Percentiles rank a stretch among this genome's conserved stretches.
These are phyloP conservation scores for Chelon labrosus DNA, from an alignment of 2,797 vertebrate species.

Conservation along the genomic window DNA sequence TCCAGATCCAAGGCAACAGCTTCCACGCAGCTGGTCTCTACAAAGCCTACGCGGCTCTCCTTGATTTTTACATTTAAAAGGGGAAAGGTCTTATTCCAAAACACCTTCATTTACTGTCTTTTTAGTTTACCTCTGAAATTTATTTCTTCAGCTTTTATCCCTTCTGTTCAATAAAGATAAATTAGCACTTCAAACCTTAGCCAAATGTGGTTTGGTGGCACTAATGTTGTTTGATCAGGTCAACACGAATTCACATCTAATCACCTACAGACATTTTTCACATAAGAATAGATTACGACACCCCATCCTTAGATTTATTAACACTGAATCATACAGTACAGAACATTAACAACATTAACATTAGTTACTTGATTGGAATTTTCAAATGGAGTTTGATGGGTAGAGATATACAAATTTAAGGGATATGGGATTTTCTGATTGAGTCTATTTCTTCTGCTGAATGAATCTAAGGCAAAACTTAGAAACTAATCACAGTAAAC, in stretches of 20 bases:
- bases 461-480: conserved; percentile 12
- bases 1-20: conserved; percentile 25
- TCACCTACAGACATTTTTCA: conserved; percentile 25
- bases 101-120: conserved; percentile 37
- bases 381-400: conserved; percentile 9
- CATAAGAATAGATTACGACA: conserved; percentile 27
- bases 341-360: background rate
- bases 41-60: conserved; percentile 32
- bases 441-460: conserved; percentile 10
- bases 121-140: conserved; percentile 49
- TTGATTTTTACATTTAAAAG: conserved; percentile 65
- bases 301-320: conserved; percentile 20
- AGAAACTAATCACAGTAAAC: too few species aligned
- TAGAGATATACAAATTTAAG: background rate
- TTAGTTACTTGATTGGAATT: conserved; percentile 36
- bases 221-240: conserved; percentile 48
- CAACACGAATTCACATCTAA: conserved; percentile 37
- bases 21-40: conserved; percentile 41
- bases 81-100: conserved; percentile 26
- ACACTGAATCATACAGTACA: conserved; percentile 38
- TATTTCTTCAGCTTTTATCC: conserved; percentile 60
- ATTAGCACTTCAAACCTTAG: conserved; percentile 75
- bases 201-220: background rate
- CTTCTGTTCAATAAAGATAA: conserved; percentile 53
- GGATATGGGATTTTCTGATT: too few species aligned